Evolutionary conservation across 2,888 invertebrate species (phyloP).

Genomic region (Ornithoptera priamus): DNA sequence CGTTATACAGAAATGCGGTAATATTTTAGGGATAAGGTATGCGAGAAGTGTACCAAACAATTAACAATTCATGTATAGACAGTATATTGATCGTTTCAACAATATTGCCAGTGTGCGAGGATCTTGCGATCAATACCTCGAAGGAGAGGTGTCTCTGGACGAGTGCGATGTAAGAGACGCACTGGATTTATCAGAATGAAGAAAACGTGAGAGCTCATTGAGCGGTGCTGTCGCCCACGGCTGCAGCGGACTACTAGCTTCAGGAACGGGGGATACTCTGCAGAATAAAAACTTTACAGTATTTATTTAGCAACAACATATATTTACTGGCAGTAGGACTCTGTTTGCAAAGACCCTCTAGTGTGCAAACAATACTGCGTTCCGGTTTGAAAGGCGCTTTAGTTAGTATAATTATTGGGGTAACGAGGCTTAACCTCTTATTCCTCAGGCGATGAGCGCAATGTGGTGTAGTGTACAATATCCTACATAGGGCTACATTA

Average conservation of each 20-base stretch:
- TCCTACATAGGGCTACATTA: too few species aligned
- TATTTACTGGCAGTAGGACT: too few species aligned
- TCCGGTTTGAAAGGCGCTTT: too few species aligned
- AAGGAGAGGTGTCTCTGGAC: constrained; percentile 44
- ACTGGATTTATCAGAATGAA: constrained; percentile 62
- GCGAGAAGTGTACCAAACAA: not conserved
- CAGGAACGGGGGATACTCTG: constrained; percentile 62
- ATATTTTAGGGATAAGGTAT: not conserved
- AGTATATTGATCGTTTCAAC: not conserved
- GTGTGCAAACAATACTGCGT: too few species aligned
- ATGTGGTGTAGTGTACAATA: too few species aligned
- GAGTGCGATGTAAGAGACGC: constrained; percentile 53
- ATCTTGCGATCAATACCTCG: constrained; percentile 15
- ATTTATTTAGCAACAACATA: too few species aligned
- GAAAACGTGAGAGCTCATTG: constrained; percentile 61
- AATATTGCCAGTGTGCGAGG: not conserved
- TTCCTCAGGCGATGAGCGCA: too few species aligned
- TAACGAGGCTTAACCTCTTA: too few species aligned
- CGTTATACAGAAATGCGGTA: not conserved
- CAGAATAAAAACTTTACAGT: not conserved
- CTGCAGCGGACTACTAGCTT: constrained; percentile 61
- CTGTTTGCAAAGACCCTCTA: too few species aligned
- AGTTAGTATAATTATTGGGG: too few species aligned
- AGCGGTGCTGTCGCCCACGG: constrained; percentile 73
- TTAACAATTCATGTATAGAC: not conserved